Percentiles rank a stretch among this genome's conserved stretches.
phyloP scores from a whole-genome alignment of 1,140 invertebrate genomes.

The Eurosta solidaginis region DNA sequence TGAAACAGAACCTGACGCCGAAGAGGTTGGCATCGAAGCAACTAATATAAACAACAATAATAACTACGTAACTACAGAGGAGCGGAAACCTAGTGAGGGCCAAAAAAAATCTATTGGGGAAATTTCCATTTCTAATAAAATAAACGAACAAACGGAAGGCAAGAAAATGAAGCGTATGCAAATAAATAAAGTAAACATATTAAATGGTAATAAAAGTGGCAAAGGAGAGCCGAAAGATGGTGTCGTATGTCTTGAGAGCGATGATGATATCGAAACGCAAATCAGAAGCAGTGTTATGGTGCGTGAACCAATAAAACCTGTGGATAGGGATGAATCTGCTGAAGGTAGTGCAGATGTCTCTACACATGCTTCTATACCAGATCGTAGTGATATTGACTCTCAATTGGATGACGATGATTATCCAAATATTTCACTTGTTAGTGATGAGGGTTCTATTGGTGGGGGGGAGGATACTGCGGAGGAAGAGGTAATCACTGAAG shows the following conservation, averaged over 20 bases:
- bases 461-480: neutral
- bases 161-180: neutral
- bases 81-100: neutral
- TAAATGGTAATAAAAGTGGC: neutral
- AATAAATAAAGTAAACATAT: neutral
- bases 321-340: neutral
- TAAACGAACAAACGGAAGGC: neutral
- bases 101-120: neutral
- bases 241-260: conserved; percentile 13
- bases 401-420: neutral
- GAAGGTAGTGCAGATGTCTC: neutral
- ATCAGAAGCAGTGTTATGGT: conserved; percentile 54
- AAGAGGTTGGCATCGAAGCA: conserved; percentile 28
- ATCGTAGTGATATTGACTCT: neutral
- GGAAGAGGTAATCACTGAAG: conserved; percentile 12
- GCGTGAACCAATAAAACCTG: conserved; percentile 38
- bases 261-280: conserved; percentile 49
- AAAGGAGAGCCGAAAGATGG: neutral
- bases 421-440: neutral
- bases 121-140: neutral
- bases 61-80: conserved; percentile 30
- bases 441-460: neutral
- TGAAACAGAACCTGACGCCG: conserved; percentile 29
- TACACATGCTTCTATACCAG: neutral
- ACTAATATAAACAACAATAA: neutral